phyloP scores from a whole-genome alignment of 2,888 invertebrate genomes.

The Drosophila borealis region DNA sequence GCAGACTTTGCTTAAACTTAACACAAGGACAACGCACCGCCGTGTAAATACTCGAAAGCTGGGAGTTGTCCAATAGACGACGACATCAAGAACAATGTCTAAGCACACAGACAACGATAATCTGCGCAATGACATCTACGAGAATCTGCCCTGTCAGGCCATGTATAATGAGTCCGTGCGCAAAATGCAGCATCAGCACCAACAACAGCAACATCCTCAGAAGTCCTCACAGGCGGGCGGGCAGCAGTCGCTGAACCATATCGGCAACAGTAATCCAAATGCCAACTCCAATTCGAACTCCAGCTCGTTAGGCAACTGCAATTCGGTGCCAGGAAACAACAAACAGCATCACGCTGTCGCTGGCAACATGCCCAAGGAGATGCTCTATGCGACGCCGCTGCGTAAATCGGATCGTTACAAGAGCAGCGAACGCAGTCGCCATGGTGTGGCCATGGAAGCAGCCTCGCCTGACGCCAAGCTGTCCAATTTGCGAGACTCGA shows the following conservation, averaged over 20 bases:
- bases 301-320: constrained; percentile 61
- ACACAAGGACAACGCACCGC: constrained; percentile 50
- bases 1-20: constrained; percentile 27
- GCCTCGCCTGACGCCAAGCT: constrained; percentile 72
- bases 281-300: constrained; percentile 64
- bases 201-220: constrained; percentile 60
- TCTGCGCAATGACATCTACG: constrained; percentile 85
- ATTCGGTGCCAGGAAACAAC: constrained; percentile 45
- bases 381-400: constrained; percentile 84
- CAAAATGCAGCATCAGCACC: constrained; percentile 82
- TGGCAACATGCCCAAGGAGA: constrained; percentile 82
- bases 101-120: constrained; percentile 85
- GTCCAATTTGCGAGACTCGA: constrained; percentile 83
- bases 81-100: constrained; percentile 76
- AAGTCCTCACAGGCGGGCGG: constrained; percentile 60
- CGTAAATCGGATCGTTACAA: constrained; percentile 85
- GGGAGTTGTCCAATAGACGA: constrained; percentile 13
- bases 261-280: constrained; percentile 68
- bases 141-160: constrained; percentile 85
- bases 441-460: constrained; percentile 20
- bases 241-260: constrained; percentile 35
- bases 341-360: constrained; percentile 38
- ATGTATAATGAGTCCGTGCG: constrained; percentile 85
- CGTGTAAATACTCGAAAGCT: constrained; percentile 29
- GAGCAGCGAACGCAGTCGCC: constrained; percentile 82